These are phyloP conservation scores for Condylostylus longicornis DNA, from an alignment of 1,140 invertebrate genomes.

Conservation along the genomic window DNA sequence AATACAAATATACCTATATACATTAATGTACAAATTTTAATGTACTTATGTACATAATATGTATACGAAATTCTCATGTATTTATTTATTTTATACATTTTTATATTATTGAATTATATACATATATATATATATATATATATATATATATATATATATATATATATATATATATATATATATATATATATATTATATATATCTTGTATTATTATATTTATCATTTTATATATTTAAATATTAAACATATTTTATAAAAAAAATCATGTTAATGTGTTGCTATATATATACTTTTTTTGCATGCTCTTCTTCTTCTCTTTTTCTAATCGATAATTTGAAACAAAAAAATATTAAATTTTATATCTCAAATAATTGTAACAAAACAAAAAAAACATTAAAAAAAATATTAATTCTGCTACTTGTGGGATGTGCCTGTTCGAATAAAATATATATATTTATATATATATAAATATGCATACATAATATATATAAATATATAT, in stretches of 20 bases:
- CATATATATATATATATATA: constrained; percentile 24
- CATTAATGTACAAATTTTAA: no score
- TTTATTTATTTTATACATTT: no score
- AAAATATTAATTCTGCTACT: constrained; percentile 16
- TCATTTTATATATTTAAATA: neutral
- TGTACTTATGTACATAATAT: no score
- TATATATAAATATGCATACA: constrained; percentile 1
- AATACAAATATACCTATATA: no score
- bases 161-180: constrained; percentile 2
- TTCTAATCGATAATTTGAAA: constrained; percentile 1
- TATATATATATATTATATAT: constrained; percentile 5
- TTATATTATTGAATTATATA: constrained; percentile 6
- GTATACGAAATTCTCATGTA: no score
- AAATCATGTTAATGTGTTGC: constrained; percentile 8
- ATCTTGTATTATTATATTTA: constrained; percentile 9
- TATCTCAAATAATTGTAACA: constrained; percentile 1
- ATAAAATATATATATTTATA: constrained; percentile 2
- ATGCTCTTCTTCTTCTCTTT: constrained; percentile 9
- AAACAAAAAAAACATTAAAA: constrained; percentile 9
- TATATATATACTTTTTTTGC: constrained; percentile 9
- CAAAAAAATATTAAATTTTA: constrained; percentile 3
- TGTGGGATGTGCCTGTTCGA: no score
- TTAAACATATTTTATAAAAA: neutral
- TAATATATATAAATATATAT: no score
- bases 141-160: constrained; percentile 20